Base-by-base conservation (phyloP, 2,888 invertebrate species). In the Ptychoptera contaminata region DNA sequence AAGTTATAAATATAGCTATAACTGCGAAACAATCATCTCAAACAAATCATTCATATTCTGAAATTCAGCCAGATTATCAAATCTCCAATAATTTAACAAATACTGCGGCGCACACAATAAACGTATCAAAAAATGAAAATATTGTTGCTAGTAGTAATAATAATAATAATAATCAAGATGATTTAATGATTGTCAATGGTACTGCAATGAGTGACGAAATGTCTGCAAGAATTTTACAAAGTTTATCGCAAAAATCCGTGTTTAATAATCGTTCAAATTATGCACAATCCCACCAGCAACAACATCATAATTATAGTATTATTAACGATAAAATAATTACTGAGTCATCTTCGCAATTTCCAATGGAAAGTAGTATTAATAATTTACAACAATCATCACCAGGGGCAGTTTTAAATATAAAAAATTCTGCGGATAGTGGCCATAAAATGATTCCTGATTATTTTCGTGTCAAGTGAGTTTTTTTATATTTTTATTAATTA, bases 151-250 rank as follows among this genome's bases (percentile, higher is more conserved):
- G 15, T 8, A 29, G 14, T 7, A 43, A 31, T 38, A 15, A n/a
- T 30, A 23, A 34, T 34, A 34, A 29, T 16, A 45, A 30, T 15
- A 30, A 32, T 29, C 40, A 34, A 42, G 65, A 65, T 41, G 65
- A 65, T 47, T 61, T 65, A 14, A 60, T 63, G 58, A 61, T 65
- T 50, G 65, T 64, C 8, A 65, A 65, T 52, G 65, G 65, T 30
- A 64, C 63, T 1, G 62, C 63, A 48, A 65, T 65, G 65, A 65
- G 64, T 2, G 65, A 65, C 42, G 65, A 65, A 44, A 35, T 63
- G 2, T 64, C 65, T 31, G 65, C 65, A 4, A 57, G 65, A 36
- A 65, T 65, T 37, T 48, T 65, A 16, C 65, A 65, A 46, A 65
- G 65, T 48, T 63, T 65, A 59, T 64, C 65, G 0, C 63, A 65